A percentile compares a stretch with the other conserved stretches of the same genome.
Conservation (phyloP, 2,888 invertebrate genomes). For the Heterodera filipjevi region DNA sequence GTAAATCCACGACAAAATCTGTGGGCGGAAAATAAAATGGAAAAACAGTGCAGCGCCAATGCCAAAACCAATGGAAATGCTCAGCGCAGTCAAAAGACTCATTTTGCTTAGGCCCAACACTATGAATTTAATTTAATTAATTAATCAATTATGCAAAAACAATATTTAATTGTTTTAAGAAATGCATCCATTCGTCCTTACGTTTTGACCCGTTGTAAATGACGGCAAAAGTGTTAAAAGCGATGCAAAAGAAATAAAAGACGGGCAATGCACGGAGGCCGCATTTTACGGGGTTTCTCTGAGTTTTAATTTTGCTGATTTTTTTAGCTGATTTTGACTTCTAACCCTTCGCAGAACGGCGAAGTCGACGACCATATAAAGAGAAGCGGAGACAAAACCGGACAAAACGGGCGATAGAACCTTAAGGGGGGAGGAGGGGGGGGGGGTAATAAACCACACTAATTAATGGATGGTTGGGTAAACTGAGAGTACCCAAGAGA, state of each 20-base stretch:
- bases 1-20: slow-evolving; percentile 49
- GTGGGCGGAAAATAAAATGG: slow-evolving; percentile 54
- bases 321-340: not conserved
- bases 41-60: slow-evolving; percentile 68
- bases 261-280: slow-evolving; percentile 84
- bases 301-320: slow-evolving; percentile 23
- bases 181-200: slow-evolving; percentile 26
- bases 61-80: slow-evolving; percentile 75
- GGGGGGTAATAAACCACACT: not conserved
- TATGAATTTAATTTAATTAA: too few relatives aligned
- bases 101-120: slow-evolving; percentile 19
- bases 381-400: slow-evolving; percentile 79
- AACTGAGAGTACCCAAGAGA: slow-evolving; percentile 36
- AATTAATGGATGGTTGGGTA: too few relatives aligned
- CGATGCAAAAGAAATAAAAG: slow-evolving; percentile 88
- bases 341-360: slow-evolving; percentile 33
- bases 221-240: slow-evolving; percentile 89
- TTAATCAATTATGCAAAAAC: not conserved
- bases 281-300: slow-evolving; percentile 66
- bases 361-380: slow-evolving; percentile 44
- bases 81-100: slow-evolving; percentile 18
- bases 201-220: slow-evolving; percentile 87
- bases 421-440: slow-evolving; percentile 81
- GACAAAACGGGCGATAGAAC: slow-evolving; percentile 90
- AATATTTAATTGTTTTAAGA: not conserved